A percentile compares a stretch with the other conserved stretches of the same genome.
Evolutionary conservation across 2,797 vertebrate species (phyloP).

Genomic region (Lindbergichthys nudifrons): DNA sequence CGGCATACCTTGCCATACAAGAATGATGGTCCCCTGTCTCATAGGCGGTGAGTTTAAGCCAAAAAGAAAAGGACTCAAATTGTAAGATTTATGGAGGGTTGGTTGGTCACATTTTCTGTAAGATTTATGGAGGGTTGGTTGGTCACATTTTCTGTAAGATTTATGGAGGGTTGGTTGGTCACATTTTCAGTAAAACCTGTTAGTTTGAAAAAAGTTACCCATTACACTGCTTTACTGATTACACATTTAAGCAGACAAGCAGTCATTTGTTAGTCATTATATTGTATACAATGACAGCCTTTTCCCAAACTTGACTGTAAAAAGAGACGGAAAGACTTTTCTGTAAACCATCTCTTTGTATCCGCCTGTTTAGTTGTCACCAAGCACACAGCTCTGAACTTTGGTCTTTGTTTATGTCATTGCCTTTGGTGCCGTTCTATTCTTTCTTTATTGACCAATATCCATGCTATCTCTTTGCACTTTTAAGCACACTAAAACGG

Average conservation of each 20-base stretch:
- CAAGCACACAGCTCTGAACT: constrained; percentile 61
- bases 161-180: not conserved
- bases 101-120: not conserved
- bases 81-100: not conserved
- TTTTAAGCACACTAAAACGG: constrained; percentile 73
- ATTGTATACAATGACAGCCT: not conserved
- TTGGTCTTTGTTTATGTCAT: constrained; percentile 63
- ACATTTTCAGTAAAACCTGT: constrained; percentile 4
- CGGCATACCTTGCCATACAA: not conserved
- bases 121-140: too few species aligned
- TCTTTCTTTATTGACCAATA: constrained; percentile 63
- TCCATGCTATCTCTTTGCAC: constrained; percentile 60
- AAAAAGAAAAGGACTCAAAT: constrained; percentile 2
- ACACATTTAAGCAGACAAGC: constrained; percentile 15
- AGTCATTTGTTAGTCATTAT: constrained; percentile 21
- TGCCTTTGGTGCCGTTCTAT: constrained; percentile 33
- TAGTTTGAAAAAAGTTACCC: constrained; percentile 9
- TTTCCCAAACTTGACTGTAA: constrained; percentile 19
- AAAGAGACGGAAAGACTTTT: not conserved
- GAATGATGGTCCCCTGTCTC: constrained; percentile 2
- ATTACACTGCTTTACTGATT: constrained; percentile 22
- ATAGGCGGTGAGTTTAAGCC: constrained; percentile 1
- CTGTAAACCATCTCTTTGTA: constrained; percentile 27
- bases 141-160: not conserved
- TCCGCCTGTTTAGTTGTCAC: constrained; percentile 42